Evolutionary conservation across 1,140 invertebrate genomes (phyloP), one percentile per base, ranked within the genome.

Genomic region (Ooceraea biroi): DNA sequence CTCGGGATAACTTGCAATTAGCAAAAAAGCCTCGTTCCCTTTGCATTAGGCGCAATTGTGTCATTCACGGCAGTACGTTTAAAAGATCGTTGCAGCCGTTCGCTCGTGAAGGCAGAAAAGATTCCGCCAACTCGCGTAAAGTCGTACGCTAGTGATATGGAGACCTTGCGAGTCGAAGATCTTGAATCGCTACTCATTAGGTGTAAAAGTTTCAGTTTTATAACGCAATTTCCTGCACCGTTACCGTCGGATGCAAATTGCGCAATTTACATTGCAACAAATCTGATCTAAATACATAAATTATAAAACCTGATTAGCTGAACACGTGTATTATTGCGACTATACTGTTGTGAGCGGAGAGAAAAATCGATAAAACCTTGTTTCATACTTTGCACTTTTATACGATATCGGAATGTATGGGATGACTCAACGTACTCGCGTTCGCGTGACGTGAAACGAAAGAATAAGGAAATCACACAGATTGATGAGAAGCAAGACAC

Each of bases 1-100:
- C 76, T 57, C 65, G 76, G 50, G 65, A 80, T 58, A 80, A 55
- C 65, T 69, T 57, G 52, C 76, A 71, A 80, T 80, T 80, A 80
- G 65, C 76, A 80, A 80, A 80, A 78, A 69, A 69, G 50, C 17
- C 27, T 58, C 61, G 74, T 60, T 61, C 78, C 46, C 27, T 19
- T 63, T 72, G 68, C 78, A 74, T 74, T 52, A 74, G 69, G 55
- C 50, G 69, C 78, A 73, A 74, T 57, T 73, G 57, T 74, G 71
- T 82, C 78, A 72, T 74, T 74, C 78, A 41, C 55, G 68, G 55
- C 30, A 1, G 73, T 25, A 41, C 57, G 72, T 76, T 61, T 61
- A 48, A 78, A 41, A 57, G 63, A 78, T 52, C 44, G 60, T 8
- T 36, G 74, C 30, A 25, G 10, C 30, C 61, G 48, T 19, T 61